A percentile compares a stretch with the other conserved stretches of the same genome.
Conservation (phyloP, 2,113 vertebrate species). For the Motacilla alba region DNA sequence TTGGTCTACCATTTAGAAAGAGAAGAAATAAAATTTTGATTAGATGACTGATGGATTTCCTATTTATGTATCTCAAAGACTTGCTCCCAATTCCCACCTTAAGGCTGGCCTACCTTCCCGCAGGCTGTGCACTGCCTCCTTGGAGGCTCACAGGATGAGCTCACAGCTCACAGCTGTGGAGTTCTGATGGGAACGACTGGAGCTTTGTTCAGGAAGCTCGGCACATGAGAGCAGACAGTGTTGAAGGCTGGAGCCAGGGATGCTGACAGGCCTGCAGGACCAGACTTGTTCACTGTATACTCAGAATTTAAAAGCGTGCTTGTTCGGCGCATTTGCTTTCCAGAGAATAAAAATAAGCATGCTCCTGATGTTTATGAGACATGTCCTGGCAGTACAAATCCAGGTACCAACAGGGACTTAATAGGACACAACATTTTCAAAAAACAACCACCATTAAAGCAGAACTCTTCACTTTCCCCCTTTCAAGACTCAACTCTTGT, state of each 20-base stretch:
- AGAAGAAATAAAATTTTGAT: not conserved
- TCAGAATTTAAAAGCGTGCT: not conserved
- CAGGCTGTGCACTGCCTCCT: not conserved
- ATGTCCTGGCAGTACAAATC: not conserved
- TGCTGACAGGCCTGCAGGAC: not conserved
- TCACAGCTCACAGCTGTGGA: not conserved
- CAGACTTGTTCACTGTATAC: not conserved
- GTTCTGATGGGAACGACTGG: not conserved
- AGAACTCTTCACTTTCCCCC: not conserved
- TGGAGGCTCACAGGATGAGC: not conserved
- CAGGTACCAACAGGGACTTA: not conserved
- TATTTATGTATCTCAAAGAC: not conserved
- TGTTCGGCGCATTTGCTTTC: not conserved
- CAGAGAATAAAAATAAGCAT: not conserved
- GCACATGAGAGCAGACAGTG: not conserved
- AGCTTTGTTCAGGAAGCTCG: not conserved
- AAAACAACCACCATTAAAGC: not conserved
- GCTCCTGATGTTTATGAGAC: not conserved
- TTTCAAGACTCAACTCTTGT: not conserved
- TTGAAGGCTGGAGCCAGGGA: not conserved
- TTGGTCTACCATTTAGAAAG: not conserved
- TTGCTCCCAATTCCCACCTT: not conserved
- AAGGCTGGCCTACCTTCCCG: not conserved
- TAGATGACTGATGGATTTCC: not conserved
- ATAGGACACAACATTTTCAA: rapidly evolving